Conservation (phyloP, 92 coral and sea anemone species). For the Epizoanthus rinbou region DNA sequence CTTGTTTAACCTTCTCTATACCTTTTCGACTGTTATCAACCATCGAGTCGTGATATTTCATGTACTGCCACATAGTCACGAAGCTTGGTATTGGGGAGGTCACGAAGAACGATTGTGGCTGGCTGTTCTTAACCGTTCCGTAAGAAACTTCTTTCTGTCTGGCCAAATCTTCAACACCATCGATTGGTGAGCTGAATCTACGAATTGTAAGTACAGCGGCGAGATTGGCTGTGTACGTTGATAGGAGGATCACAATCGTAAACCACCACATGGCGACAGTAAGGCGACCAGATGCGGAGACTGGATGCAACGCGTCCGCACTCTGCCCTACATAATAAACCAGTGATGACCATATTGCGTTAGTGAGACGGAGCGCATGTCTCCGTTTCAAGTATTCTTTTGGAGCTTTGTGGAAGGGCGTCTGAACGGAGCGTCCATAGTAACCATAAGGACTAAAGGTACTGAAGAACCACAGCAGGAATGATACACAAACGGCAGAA, state of each 20-base stretch:
- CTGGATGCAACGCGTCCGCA: constrained; percentile 78
- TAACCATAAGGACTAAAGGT: constrained; percentile 91
- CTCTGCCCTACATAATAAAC: constrained; percentile 88
- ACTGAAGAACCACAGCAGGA: constrained; percentile 80
- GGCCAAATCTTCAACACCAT: constrained; percentile 77
- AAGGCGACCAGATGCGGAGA: constrained; percentile 80
- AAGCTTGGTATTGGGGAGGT: constrained; percentile 70
- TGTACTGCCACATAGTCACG: constrained; percentile 90
- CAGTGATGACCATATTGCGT: constrained; percentile 74
- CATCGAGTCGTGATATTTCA: constrained; percentile 74
- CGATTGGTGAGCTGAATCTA: constrained; percentile 72
- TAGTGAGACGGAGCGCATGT: constrained; percentile 68
- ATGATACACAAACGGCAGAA: constrained; percentile 67
- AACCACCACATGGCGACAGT: constrained; percentile 93
- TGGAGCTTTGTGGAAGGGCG: constrained; percentile 65
- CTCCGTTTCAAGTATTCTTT: constrained; percentile 66
- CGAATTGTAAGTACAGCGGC: constrained; percentile 83
- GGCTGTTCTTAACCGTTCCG: constrained; percentile 85
- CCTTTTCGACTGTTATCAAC: constrained; percentile 65
- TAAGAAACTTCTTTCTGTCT: constrained; percentile 73
- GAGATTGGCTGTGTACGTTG: constrained; percentile 90
- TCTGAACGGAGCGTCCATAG: constrained; percentile 87
- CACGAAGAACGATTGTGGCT: constrained; percentile 80
- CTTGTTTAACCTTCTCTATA: constrained; percentile 60
- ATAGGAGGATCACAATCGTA: constrained; percentile 71